A percentile compares a stretch with the other conserved stretches of the same genome.
Evolutionary conservation across 1,140 invertebrate species (phyloP).

Genomic region (Ceratoteleas bidentatus): DNA sequence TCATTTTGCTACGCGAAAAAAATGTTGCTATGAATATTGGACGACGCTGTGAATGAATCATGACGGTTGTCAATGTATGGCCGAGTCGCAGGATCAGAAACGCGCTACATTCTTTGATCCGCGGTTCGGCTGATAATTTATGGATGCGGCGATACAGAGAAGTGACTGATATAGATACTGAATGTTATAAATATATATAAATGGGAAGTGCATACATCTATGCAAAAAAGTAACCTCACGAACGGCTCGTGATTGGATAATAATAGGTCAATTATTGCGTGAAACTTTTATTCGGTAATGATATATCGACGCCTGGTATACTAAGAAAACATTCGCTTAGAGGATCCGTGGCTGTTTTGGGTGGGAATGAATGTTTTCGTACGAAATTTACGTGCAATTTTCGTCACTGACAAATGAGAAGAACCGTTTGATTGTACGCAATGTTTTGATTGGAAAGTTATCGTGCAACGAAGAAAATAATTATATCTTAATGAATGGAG

Average conservation of each 20-base stretch:
- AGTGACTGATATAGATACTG: too few species aligned
- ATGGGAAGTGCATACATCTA: neutral
- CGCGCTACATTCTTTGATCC: neutral
- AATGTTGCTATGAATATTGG: neutral
- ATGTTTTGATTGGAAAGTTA: too few species aligned
- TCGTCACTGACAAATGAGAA: too few species aligned
- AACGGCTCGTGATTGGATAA: neutral
- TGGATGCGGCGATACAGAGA: too few species aligned
- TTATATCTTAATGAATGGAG: too few species aligned
- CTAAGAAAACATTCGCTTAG: neutral
- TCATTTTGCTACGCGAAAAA: neutral
- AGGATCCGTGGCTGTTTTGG: neutral
- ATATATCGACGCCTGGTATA: neutral
- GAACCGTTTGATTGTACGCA: too few species aligned
- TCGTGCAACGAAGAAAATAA: too few species aligned
- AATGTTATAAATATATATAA: neutral
- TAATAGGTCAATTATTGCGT: neutral
- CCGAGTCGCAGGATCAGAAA: neutral
- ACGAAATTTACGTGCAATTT: too few species aligned
- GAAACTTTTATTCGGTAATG: neutral
- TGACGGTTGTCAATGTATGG: neutral
- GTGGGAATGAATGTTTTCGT: too few species aligned
- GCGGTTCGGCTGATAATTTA: neutral
- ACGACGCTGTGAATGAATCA: neutral
- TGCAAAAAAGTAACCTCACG: neutral